Percentiles rank a stretch among this genome's conserved stretches.
phyloP scores from a whole-genome alignment of 2,797 vertebrate species.

The Enteromius thamalakanensis region DNA sequence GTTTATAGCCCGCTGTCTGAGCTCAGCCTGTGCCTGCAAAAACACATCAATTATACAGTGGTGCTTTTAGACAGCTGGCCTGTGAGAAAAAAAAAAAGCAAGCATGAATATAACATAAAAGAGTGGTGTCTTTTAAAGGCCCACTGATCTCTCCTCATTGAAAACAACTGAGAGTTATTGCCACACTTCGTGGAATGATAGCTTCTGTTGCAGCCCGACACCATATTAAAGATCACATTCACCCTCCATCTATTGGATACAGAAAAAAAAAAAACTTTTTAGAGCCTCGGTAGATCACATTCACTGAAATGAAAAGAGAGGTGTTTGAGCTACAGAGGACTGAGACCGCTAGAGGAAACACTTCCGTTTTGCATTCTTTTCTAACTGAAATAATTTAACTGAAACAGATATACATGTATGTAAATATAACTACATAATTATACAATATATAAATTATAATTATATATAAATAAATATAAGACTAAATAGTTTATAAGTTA shows the following conservation, averaged over 20 bases:
- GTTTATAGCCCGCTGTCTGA: slow-evolving; percentile 32
- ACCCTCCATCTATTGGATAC: neutral
- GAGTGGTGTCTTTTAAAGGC: slow-evolving; percentile 40
- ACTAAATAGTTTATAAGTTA: no score
- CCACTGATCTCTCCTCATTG: slow-evolving; percentile 33
- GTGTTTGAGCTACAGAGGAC: neutral
- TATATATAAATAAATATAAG: neutral
- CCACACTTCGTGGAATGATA: slow-evolving; percentile 30
- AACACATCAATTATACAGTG: slow-evolving; percentile 53
- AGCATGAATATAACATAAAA: slow-evolving; percentile 49
- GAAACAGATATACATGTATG: neutral
- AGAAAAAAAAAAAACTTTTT: neutral
- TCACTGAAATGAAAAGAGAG: neutral
- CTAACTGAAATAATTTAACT: neutral
- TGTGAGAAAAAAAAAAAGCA: slow-evolving; percentile 17
- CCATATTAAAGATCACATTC: slow-evolving; percentile 9
- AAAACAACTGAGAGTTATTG: slow-evolving; percentile 34
- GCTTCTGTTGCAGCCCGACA: slow-evolving; percentile 5
- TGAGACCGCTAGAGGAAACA: neutral
- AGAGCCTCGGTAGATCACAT: slow-evolving; percentile 2
- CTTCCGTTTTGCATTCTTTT: neutral
- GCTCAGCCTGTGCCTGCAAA: slow-evolving; percentile 41
- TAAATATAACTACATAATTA: neutral
- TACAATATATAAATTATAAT: neutral
- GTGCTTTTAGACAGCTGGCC: slow-evolving; percentile 48